These are phyloP conservation scores for Gymnodraco acuticeps DNA, from an alignment of 2,797 vertebrate species.

Conservation along the genomic window DNA sequence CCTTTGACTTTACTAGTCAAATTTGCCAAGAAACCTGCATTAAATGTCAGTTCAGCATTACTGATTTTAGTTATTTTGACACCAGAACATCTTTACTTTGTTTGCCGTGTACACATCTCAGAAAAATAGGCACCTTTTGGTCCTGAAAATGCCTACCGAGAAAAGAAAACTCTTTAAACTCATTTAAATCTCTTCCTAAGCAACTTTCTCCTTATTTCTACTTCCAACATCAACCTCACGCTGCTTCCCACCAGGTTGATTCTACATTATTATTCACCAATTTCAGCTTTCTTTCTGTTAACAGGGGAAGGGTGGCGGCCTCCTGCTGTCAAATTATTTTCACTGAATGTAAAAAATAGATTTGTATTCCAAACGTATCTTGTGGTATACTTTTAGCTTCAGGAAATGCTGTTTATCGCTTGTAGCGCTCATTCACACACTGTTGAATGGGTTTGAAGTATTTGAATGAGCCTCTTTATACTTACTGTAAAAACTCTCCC, in stretches of 20 bases:
- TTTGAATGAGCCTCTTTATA: not conserved
- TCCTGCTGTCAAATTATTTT: conserved; percentile 25
- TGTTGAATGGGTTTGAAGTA: conserved; percentile 28
- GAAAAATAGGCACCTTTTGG: not conserved
- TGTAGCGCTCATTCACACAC: not conserved
- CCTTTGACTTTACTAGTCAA: not conserved
- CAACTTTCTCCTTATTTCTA: not conserved
- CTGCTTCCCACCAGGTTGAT: not conserved
- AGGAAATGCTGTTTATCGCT: conserved; percentile 19
- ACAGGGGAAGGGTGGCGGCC: not conserved
- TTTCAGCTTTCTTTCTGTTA: not conserved
- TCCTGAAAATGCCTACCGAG: not conserved
- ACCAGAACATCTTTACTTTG: not conserved
- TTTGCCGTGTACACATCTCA: too few relatives aligned
- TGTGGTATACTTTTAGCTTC: not conserved
- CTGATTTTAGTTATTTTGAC: not conserved
- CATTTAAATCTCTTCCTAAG: not conserved
- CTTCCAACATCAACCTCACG: not conserved
- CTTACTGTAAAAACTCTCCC: not conserved
- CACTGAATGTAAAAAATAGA: not conserved
- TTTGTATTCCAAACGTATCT: not conserved
- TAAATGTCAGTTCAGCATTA: not conserved
- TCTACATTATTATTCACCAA: not conserved
- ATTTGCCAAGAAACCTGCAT: not conserved
- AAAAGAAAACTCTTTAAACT: not conserved